These are phyloP conservation scores for Danio albolineatus DNA, from an alignment of 2,797 vertebrate genomes.

Conservation along the genomic window DNA sequence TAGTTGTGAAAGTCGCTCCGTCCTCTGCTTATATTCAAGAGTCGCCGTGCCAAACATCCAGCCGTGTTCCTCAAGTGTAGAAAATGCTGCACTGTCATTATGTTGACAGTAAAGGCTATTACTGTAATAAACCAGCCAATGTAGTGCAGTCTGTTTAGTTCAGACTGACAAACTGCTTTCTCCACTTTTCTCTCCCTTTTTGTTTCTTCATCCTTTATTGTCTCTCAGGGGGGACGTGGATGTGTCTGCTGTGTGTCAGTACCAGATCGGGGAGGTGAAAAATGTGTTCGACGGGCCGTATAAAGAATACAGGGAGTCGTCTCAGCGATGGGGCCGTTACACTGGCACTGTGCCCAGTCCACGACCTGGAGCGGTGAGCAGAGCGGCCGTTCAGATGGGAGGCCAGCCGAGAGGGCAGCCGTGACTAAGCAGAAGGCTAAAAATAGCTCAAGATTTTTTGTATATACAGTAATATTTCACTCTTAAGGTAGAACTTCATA, in stretches of 20 bases:
- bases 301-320: constrained; percentile 90
- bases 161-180: constrained; percentile 24
- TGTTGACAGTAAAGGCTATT: constrained; percentile 40
- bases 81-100: constrained; percentile 41
- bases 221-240: constrained; percentile 90
- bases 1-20: constrained; percentile 51
- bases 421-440: constrained; percentile 41
- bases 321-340: constrained; percentile 90
- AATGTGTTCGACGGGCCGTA: constrained; percentile 91
- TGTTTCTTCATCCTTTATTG: not conserved
- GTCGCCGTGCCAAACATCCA: constrained; percentile 34
- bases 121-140: constrained; percentile 50
- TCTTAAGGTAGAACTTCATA: not conserved
- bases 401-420: not conserved
- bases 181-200: not conserved
- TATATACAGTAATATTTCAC: constrained; percentile 3
- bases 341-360: constrained; percentile 85
- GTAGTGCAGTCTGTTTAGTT: constrained; percentile 15
- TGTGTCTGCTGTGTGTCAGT: constrained; percentile 92
- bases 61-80: constrained; percentile 31
- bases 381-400: constrained; percentile 15
- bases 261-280: constrained; percentile 88
- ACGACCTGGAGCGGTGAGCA: constrained; percentile 88
- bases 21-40: constrained; percentile 34
- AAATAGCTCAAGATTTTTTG: constrained; percentile 21